These are phyloP conservation scores for Tromatobia lineatoria DNA, from an alignment of 2,888 invertebrate genomes.

Conservation along the genomic window DNA sequence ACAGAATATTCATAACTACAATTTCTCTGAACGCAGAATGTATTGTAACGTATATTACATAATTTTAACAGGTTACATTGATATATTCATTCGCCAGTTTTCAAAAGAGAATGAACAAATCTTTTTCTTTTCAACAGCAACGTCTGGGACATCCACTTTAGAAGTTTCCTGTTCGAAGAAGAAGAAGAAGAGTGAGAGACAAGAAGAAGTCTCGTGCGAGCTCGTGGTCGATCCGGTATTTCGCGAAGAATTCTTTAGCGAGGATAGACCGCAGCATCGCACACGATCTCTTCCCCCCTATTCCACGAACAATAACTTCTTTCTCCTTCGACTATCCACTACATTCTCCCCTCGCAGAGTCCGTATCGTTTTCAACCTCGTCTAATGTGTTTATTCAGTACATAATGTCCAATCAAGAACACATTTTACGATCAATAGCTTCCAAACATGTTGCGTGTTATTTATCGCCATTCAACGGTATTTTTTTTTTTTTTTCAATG, in stretches of 20 bases:
- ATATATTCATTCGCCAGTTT: not conserved
- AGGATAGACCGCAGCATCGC: slow-evolving; percentile 47
- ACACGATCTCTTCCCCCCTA: slow-evolving; percentile 50
- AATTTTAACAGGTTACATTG: not conserved
- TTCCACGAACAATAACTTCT: slow-evolving; percentile 64
- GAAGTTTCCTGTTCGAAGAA: slow-evolving; percentile 36
- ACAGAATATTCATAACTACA: too few relatives aligned
- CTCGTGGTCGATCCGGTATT: slow-evolving; percentile 60
- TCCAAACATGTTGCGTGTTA: not conserved
- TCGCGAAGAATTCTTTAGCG: slow-evolving; percentile 57
- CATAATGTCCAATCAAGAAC: slow-evolving; percentile 24
- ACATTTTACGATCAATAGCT: slow-evolving; percentile 2
- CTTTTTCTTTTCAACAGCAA: not conserved
- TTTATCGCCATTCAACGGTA: not conserved
- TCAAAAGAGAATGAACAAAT: not conserved
- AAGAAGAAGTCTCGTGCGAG: slow-evolving; percentile 49
- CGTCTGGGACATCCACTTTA: slow-evolving; percentile 41
- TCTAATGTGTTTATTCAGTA: slow-evolving; percentile 18
- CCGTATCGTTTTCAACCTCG: slow-evolving; percentile 7
- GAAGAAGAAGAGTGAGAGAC: slow-evolving; percentile 25
- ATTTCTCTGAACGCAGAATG: not conserved
- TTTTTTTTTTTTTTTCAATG: not conserved
- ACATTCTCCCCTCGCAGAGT: not conserved
- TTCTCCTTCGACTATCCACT: slow-evolving; percentile 11
- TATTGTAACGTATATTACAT: not conserved